Evolutionary conservation across 2,797 vertebrate species (phyloP).

Genomic region (Naso thynnoides): DNA sequence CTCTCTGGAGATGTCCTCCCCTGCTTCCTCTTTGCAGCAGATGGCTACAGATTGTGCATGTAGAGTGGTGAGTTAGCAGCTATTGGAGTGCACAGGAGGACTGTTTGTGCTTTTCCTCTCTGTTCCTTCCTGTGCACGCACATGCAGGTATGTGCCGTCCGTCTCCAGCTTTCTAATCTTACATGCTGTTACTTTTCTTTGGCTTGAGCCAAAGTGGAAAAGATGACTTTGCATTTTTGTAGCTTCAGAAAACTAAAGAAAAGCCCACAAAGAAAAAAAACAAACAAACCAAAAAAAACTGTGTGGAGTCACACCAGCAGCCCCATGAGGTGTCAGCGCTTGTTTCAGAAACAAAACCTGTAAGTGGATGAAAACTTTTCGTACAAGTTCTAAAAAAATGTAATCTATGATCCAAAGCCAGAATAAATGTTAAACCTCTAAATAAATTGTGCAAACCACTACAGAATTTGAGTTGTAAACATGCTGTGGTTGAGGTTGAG

Average conservation of each 20-base stretch:
- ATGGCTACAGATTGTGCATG: constrained; percentile 38
- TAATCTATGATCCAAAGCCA: no score
- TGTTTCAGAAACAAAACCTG: no score
- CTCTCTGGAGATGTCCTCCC: constrained; percentile 41
- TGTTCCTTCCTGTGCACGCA: constrained; percentile 50
- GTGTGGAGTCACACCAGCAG: constrained; percentile 9
- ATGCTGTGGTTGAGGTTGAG: no score
- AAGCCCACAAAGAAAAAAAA: constrained; percentile 25
- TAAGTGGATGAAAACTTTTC: no score
- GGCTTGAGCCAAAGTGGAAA: constrained; percentile 41
- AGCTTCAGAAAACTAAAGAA: constrained; percentile 15
- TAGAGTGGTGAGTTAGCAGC: constrained; percentile 47
- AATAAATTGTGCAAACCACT: no score
- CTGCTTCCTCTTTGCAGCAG: constrained; percentile 50
- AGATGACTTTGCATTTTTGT: constrained; percentile 56
- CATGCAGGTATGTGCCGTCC: constrained; percentile 42
- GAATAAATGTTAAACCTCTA: no score
- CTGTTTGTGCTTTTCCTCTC: constrained; percentile 18
- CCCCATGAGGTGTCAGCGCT: background rate
- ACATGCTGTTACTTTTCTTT: constrained; percentile 17
- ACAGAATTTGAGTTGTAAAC: no score
- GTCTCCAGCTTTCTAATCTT: background rate
- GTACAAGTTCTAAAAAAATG: no score
- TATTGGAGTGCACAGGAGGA: background rate
- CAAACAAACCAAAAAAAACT: constrained; percentile 35